Evolutionary conservation across 2,113 vertebrate species (phyloP), one percentile per base, ranked within the genome.

Genomic region (Corydoras sp.): DNA sequence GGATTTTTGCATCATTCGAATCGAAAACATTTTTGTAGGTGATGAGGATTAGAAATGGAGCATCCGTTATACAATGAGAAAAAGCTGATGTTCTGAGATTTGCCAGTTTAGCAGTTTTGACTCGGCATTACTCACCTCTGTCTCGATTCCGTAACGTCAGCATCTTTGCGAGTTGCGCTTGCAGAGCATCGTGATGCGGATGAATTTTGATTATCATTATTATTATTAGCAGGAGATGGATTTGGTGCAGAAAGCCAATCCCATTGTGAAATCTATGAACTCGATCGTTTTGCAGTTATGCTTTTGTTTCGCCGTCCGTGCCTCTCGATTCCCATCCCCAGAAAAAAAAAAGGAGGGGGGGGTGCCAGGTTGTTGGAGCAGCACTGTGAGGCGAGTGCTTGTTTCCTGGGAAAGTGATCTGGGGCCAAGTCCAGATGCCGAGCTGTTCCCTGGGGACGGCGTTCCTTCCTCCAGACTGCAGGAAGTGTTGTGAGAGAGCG

Each of bases 401-500:
- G 88, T 93, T 97, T 90, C 92, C 90, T 94, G 93, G 93, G 95
- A 97, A 98, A 93, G 86, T 80, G 81, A 80, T 80, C 81, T 71
- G 78, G 74, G 89, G 95, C 95, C 94, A 97, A 94, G 90, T 82
- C 60, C 74, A 91, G 90, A 97, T 94, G 91, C 92, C 88, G 85
- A 76, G 83, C 83, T 71, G 73, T 62, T 90, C 95, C 91, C 83
- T 0, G 3, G 93, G 89, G 93, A 92, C 81, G 72, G 79, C 68
- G 82, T 54, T 91, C 83, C 86, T 73, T 83, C 82, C 84, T 89
- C 77, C 84, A 85, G 85, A 80, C 83, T 75, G 75, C 85, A 85
- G 89, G 88, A 87, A 90, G 84, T 85, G 87, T 80, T 82, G 83
- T 82, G 85, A 83, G 85, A 86, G 79, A 81, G 64, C 81, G 73